phyloP scores from a whole-genome alignment of 2,888 invertebrate genomes.

The Mimachlamys varia region DNA sequence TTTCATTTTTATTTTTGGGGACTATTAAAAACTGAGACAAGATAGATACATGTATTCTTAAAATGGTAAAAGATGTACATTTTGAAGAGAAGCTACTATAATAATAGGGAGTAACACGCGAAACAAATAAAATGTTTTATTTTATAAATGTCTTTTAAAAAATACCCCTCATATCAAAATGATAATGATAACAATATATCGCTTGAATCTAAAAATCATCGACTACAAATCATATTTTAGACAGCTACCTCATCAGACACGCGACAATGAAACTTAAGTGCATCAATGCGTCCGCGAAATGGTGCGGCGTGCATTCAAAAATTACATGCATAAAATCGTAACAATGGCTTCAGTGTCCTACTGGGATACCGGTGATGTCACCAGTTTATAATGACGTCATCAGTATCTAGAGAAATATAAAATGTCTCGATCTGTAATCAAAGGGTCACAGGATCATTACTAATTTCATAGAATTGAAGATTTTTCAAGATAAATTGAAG shows the following conservation, averaged over 20 bases:
- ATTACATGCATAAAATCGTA: background rate
- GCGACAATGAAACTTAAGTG: background rate
- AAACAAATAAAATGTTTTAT: background rate
- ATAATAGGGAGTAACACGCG: too few species aligned
- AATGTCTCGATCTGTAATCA: background rate
- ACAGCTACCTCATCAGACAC: background rate
- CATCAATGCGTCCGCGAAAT: background rate
- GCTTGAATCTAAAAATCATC: background rate
- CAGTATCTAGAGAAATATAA: background rate
- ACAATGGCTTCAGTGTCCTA: background rate
- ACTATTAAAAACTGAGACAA: too few species aligned
- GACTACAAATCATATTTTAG: background rate
- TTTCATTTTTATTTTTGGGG: too few species aligned
- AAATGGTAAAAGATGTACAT: too few species aligned
- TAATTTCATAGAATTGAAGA: too few species aligned
- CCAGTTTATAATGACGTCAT: background rate
- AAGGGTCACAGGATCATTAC: too few species aligned
- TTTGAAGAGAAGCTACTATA: too few species aligned
- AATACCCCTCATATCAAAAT: background rate
- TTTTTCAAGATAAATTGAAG: too few species aligned
- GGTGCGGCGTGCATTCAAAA: background rate
- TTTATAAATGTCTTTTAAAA: background rate
- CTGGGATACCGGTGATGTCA: background rate
- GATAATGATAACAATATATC: background rate
- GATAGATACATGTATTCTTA: too few species aligned